Conservation (phyloP, 2,797 vertebrate genomes). For the Siniperca scherzeri region DNA sequence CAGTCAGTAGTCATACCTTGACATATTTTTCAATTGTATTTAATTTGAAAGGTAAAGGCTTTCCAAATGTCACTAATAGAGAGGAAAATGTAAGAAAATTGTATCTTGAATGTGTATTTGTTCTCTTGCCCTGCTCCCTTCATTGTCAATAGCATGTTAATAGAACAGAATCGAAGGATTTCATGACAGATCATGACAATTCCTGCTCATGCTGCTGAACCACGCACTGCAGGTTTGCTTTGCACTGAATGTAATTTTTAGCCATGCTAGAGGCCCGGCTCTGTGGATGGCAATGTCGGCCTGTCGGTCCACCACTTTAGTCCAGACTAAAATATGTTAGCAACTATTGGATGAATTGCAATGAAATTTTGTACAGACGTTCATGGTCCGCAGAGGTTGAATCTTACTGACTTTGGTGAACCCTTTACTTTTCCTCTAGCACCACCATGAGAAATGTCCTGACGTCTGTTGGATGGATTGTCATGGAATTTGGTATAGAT, state of each 20-base stretch:
- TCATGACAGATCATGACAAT: neutral
- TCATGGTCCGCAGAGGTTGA: neutral
- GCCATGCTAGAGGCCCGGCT: no score
- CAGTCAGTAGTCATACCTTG: neutral
- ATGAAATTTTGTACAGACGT: neutral
- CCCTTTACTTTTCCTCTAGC: no score
- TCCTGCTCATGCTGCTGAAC: neutral
- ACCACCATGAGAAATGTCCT: neutral
- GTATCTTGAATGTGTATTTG: neutral
- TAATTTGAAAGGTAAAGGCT: neutral
- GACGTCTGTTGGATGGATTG: no score
- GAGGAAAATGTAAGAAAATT: neutral
- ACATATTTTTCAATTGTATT: neutral
- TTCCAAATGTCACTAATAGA: constrained; percentile 4
- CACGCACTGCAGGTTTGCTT: neutral
- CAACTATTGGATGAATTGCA: neutral
- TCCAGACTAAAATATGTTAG: neutral
- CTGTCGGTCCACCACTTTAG: neutral
- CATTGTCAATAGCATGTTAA: neutral
- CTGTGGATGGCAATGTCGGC: no score
- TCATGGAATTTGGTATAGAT: no score
- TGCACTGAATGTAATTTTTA: neutral
- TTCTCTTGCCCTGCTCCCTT: neutral
- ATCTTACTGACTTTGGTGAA: neutral
- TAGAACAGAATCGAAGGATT: neutral